phyloP scores from a whole-genome alignment of 2,888 invertebrate species.

The Baronia brevicornis region DNA sequence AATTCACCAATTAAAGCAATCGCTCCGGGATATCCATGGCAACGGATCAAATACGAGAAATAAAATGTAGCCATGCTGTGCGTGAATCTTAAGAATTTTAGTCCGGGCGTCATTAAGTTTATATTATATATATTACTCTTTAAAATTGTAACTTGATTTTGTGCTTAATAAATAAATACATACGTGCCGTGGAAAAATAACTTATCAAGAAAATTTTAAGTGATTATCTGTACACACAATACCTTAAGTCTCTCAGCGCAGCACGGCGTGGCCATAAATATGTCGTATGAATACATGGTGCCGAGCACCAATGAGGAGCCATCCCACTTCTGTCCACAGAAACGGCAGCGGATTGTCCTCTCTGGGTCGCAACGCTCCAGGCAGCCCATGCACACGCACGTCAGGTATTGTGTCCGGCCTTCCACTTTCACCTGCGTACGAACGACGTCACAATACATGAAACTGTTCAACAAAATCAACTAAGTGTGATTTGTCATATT shows the following conservation, averaged over 20 bases:
- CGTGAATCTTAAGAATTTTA: no score
- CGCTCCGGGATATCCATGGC: no score
- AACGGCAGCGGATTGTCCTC: constrained; percentile 86
- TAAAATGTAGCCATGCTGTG: no score
- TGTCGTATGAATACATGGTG: constrained; percentile 98
- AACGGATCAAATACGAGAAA: no score
- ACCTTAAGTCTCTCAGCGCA: constrained; percentile 95
- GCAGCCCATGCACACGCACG: constrained; percentile 96
- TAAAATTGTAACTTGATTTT: no score
- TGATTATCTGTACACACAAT: constrained; percentile 27
- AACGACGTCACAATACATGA: no score
- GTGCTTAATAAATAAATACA: no score
- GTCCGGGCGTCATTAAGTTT: no score
- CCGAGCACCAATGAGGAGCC: constrained; percentile 95
- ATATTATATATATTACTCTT: no score
- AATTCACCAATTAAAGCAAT: no score
- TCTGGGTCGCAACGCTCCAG: constrained; percentile 88
- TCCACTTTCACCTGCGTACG: constrained; percentile 89
- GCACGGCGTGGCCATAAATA: constrained; percentile 97
- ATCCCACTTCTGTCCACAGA: constrained; percentile 92
- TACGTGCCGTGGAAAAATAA: no score
- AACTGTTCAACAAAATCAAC: constrained; percentile 3
- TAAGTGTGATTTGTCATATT: no score
- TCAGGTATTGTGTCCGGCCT: constrained; percentile 91
- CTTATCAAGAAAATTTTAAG: background rate